Evolutionary conservation across 53 echinoderm and acorn worm species (phyloP), one percentile per base, ranked within the genome.

Genomic region (Paracentrotus lividus): DNA sequence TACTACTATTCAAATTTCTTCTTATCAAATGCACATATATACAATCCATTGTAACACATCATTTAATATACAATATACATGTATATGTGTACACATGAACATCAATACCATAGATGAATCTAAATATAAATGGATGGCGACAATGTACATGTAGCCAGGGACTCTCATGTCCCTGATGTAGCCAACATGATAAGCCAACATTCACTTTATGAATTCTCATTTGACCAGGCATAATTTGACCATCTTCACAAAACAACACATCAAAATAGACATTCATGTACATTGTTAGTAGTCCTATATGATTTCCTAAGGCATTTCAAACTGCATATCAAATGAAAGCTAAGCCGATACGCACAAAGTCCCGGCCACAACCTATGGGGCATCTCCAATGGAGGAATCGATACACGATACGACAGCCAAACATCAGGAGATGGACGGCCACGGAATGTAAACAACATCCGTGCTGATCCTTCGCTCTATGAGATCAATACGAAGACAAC

Each of bases 391-490:
- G 5, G 26, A 10, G 12, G 81, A n/a, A 81, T 81, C 81, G 27
- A 81, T 81, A 81, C 81, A 45, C 45, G 81, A 81, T 81, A 81
- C 49, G 81, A 21, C 81, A 26, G 44, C 9, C 47, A 81, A 81
- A 81, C 81, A 81, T 81, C 44, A 8, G 26, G 47, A 9, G 27
- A 5, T 47, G 44, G 81, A 45, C 47, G 12, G 26, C 81, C n/a
- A 3, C 7, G 81, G 81, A 45, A 81, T 47, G 47, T 81, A 81
- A 45, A 81, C 47, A 44, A n/a, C 81, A 81, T 81, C 81, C 47
- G 16, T 26, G 47, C 45, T 26, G 9, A 47, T 47, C 49, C 27
- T n/a, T 47, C 8, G 26, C 42, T 4, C 9, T 0, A 9, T 12
- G n/a, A 4, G 26, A 4, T 47, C n/a, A 45, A 81, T n/a, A n/a